Conservation (phyloP, 1,140 invertebrate genomes). For the Bombus impatiens region DNA sequence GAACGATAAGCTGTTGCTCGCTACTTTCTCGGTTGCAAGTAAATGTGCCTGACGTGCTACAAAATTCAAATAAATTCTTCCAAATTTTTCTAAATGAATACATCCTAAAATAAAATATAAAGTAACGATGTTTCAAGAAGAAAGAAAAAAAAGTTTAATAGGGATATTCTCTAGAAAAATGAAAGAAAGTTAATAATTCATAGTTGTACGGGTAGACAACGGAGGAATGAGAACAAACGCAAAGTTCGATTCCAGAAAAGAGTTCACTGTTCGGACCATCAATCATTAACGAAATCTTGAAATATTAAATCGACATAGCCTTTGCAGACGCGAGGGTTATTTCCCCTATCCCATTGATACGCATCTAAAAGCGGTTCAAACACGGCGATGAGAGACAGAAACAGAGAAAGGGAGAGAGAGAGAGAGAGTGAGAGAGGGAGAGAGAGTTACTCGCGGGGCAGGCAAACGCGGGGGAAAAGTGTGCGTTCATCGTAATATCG, state of each 20-base stretch:
- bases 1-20: not conserved
- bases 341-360: conserved; percentile 73
- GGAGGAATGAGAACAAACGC: not conserved
- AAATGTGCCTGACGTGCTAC: not conserved
- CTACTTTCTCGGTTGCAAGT: conserved; percentile 1
- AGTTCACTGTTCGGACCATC: conserved; percentile 51
- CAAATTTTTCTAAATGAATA: not conserved
- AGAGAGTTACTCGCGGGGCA: not conserved
- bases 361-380: conserved; percentile 58
- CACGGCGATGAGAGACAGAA: conserved; percentile 13
- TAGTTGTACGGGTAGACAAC: not conserved
- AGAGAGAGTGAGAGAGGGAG: not conserved
- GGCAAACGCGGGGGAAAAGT: conserved; percentile 21
- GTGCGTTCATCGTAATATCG: conserved; percentile 65
- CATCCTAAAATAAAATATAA: not conserved
- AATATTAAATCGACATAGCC: conserved; percentile 70
- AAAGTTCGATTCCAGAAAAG: conserved; percentile 24
- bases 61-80: not conserved
- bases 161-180: not conserved
- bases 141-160: not conserved
- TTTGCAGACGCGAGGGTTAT: conserved; percentile 72
- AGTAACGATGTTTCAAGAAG: not conserved
- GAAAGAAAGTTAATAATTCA: not conserved
- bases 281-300: conserved; percentile 74
- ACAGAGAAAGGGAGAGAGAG: not conserved